Evolutionary conservation across 2,113 vertebrate species (phyloP).

Genomic region (Nannospalax galili): DNA sequence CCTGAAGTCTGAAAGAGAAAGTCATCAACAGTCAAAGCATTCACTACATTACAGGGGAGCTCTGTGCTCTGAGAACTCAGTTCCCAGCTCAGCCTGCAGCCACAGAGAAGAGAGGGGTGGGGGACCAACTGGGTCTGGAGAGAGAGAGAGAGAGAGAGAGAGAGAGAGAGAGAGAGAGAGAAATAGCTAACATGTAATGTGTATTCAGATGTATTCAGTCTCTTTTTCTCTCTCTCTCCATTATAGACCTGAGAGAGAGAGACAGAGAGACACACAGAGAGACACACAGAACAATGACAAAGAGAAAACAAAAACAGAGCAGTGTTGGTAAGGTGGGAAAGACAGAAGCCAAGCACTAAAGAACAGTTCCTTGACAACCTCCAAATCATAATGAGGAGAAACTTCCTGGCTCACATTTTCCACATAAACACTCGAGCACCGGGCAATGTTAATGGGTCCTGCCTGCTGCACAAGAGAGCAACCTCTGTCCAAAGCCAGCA

Average conservation of each 20-base stretch:
- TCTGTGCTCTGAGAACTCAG: neutral
- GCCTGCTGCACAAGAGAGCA: slow-evolving; percentile 82
- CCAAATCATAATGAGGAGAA: slow-evolving; percentile 85
- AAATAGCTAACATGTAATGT: neutral
- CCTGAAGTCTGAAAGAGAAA: slow-evolving; percentile 35
- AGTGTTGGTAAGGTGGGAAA: slow-evolving; percentile 16
- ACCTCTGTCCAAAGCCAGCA: slow-evolving; percentile 79
- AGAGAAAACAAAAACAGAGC: neutral
- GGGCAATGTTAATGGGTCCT: slow-evolving; percentile 84
- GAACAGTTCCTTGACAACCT: slow-evolving; percentile 81
- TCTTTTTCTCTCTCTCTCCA: neutral
- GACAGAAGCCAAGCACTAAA: slow-evolving; percentile 57
- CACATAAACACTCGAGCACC: slow-evolving; percentile 85
- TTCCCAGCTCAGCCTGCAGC: slow-evolving; percentile 26
- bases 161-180: neutral
- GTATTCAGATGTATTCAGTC: neutral
- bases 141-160: too few relatives aligned
- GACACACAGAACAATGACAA: neutral
- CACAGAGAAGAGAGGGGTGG: neutral
- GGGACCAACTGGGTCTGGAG: fast-evolving
- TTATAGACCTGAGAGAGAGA: neutral
- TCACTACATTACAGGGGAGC: neutral
- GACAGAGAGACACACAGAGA: neutral
- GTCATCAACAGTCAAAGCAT: neutral
- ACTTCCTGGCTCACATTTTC: slow-evolving; percentile 90